Evolutionary conservation across 2,888 invertebrate genomes (phyloP), one percentile per base, ranked within the genome.

Genomic region (Drosophila greeni): DNA sequence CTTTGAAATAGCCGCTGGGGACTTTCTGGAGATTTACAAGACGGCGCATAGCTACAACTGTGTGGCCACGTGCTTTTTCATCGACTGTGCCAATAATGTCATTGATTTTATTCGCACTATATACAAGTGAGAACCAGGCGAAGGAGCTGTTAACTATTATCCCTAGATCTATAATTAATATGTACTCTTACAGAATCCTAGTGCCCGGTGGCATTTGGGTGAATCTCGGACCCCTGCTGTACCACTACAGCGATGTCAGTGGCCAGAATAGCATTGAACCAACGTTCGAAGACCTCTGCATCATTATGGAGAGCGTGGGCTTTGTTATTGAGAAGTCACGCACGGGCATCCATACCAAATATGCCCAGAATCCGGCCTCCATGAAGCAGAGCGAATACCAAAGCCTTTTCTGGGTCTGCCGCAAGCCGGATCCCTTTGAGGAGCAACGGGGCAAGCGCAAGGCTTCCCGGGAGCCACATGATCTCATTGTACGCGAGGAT

Each of bases 41-140:
- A 78, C 73, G 1, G 75, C 85, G 0, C 65, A 83, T 58, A 65
- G 74, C 1, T 87, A 97, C 95, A 93, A 97, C 85, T 97, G 96
- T 86, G 93, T 99, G 0, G 95, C 96, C 0, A 97, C 98, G 0
- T 98, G 98, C 76, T 99, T 99, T 90, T 99, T 99, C 88, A 95
- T 99, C 58, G 99, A 99, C 89, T 99, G 99, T 84, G 98, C 98
- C 1, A 95, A 96, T 65, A 99, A 99, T 88, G 94, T 99, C 18
- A 94, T 98, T 5, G 94, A 95, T 84, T 99, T 98, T 85, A 94
- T 99, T 33, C 97, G 98, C 90, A 93, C 94, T 48, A 98, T 99
- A 86, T 95, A 94, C 88, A 92, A 92, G 81, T 88, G 59, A 75
- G 37, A n/a, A n/a, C 11, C 5, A 0, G 23, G 16, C 12, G 8